Evolutionary conservation across 2,797 vertebrate genomes (phyloP).

Genomic region (Euphonia xanthogaster): DNA sequence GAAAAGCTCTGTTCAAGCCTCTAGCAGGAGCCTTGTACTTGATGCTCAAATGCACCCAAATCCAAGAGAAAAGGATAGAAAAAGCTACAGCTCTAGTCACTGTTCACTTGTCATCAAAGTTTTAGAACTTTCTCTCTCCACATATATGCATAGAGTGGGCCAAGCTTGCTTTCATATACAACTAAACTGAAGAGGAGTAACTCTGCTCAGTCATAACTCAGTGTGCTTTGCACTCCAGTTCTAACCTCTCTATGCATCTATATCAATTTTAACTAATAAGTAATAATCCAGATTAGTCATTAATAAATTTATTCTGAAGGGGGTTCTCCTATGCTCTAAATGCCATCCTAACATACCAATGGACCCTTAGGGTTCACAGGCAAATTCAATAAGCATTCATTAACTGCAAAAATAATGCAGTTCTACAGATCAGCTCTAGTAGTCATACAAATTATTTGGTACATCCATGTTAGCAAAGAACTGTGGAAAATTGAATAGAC

Average conservation of each 20-base stretch:
- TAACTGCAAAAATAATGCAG: background rate
- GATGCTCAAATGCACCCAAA: background rate
- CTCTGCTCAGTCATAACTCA: background rate
- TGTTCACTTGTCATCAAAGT: background rate
- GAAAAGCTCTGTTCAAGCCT: slow-evolving; percentile 3
- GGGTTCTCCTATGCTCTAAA: background rate
- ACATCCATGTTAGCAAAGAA: background rate
- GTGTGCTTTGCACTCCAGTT: background rate
- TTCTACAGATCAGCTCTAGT: background rate
- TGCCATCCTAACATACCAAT: background rate
- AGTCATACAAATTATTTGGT: background rate
- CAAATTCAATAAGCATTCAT: background rate
- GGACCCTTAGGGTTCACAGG: background rate
- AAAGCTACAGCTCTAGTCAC: background rate
- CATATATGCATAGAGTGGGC: no score
- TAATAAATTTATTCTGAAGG: background rate
- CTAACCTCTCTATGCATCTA: background rate
- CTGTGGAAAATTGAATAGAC: background rate
- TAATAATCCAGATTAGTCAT: background rate
- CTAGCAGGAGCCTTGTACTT: background rate
- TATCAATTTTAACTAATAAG: background rate
- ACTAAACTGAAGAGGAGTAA: background rate
- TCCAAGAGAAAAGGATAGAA: background rate
- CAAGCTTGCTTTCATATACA: background rate
- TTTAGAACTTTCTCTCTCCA: background rate